These are phyloP conservation scores for Bombus sibiricus DNA, from an alignment of 1,140 invertebrate species.

Conservation along the genomic window DNA sequence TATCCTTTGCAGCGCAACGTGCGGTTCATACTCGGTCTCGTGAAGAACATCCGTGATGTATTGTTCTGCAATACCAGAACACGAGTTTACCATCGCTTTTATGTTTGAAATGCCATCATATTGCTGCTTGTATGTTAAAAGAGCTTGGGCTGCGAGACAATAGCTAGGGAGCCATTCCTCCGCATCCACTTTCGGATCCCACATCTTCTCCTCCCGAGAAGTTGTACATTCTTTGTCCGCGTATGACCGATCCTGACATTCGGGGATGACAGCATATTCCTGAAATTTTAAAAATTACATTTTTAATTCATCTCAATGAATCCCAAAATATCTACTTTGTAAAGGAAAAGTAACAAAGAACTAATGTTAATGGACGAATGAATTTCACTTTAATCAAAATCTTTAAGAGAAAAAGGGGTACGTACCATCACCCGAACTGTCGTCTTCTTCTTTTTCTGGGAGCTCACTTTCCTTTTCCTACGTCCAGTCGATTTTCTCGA, in stretches of 20 bases:
- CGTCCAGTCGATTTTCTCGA: fast-evolving
- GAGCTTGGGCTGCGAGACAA: background rate
- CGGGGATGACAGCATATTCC: constrained; percentile 5
- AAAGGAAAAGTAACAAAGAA: background rate
- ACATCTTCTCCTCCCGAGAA: constrained; percentile 28
- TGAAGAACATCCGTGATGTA: constrained; percentile 24
- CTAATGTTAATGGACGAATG: background rate
- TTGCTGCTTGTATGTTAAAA: background rate
- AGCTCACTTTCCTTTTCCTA: fast-evolving
- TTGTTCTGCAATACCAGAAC: constrained; percentile 2
- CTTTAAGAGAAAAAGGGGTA: background rate
- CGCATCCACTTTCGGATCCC: constrained; percentile 8
- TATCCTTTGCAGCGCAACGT: background rate
- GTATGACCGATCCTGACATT: background rate
- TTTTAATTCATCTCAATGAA: background rate
- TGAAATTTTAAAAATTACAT: background rate
- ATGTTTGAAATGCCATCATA: background rate
- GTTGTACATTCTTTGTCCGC: constrained; percentile 12
- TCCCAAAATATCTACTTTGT: background rate
- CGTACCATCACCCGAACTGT: fast-evolving
- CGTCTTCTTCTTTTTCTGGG: background rate
- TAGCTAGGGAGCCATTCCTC: background rate
- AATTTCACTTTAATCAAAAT: background rate
- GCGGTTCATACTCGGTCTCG: background rate
- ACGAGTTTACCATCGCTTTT: constrained; percentile 15